Evolutionary conservation across 2,797 vertebrate species (phyloP).

Genomic region (Hapalemur alaotrensis): DNA sequence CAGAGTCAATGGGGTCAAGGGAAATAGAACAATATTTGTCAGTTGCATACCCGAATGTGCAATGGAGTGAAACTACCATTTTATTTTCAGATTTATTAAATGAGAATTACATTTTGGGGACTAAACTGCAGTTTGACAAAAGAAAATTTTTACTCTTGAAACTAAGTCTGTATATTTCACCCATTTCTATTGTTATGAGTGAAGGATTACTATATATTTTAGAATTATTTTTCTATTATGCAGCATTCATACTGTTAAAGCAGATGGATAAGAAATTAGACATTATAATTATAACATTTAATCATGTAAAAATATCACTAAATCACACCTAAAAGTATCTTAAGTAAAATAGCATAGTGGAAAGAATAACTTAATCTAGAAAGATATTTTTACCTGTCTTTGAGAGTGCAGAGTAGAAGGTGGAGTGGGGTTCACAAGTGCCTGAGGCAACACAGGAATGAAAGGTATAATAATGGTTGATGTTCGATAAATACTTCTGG

Average conservation of each 20-base stretch:
- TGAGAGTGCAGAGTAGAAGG: neutral
- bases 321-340: constrained; percentile 25
- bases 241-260: constrained; percentile 33
- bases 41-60: neutral
- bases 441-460: neutral
- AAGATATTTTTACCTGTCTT: constrained; percentile 17
- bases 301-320: constrained; percentile 50
- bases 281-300: constrained; percentile 43
- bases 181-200: constrained; percentile 20
- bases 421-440: neutral
- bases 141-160: constrained; percentile 40
- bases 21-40: neutral
- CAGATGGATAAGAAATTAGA: constrained; percentile 41
- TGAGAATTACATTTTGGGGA: constrained; percentile 43
- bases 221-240: constrained; percentile 61
- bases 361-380: constrained; percentile 48
- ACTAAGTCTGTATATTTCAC: neutral
- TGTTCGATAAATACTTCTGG: constrained; percentile 17
- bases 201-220: constrained; percentile 53
- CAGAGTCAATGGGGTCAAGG: neutral
- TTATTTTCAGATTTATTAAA: constrained; percentile 27
- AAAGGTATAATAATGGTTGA: neutral
- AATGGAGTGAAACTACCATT: neutral
- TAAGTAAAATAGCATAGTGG: constrained; percentile 53
- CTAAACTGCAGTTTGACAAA: constrained; percentile 40